A percentile compares a stretch with the other conserved stretches of the same genome.
Evolutionary conservation across 2,797 vertebrate species (phyloP).

Genomic region (Taeniopygia guttata): DNA sequence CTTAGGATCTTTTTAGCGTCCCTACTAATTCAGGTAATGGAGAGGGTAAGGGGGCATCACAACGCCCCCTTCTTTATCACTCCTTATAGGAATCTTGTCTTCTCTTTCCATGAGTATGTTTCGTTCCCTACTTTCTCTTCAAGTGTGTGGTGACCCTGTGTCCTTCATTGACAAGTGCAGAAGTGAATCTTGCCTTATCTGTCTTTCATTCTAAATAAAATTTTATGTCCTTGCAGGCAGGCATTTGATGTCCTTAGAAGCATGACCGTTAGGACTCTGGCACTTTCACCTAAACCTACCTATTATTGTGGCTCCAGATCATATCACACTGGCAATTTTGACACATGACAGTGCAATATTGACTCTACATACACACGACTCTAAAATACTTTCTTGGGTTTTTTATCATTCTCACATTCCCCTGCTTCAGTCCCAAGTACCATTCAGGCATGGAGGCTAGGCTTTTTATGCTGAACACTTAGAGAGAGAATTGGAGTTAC

Average conservation of each 20-base stretch:
- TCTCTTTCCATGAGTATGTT: background rate
- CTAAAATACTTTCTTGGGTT: fast-evolving
- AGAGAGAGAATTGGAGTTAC: background rate
- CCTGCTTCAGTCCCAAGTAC: background rate
- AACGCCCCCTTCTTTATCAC: background rate
- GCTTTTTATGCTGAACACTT: background rate
- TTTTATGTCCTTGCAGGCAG: background rate
- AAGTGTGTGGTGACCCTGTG: background rate
- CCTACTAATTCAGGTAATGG: background rate
- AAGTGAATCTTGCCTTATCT: background rate
- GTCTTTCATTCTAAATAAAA: background rate
- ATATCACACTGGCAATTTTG: background rate
- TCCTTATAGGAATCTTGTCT: background rate
- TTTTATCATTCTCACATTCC: background rate
- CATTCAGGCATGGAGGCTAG: background rate
- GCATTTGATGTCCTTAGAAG: background rate
- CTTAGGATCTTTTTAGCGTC: background rate
- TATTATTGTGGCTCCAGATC: background rate
- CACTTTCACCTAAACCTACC: background rate
- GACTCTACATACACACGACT: background rate
- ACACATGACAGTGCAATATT: background rate
- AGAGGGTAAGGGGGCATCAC: background rate
- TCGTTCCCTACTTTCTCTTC: background rate
- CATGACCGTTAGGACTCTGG: background rate
- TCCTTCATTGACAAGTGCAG: background rate